Evolutionary conservation across 2,888 invertebrate species (phyloP).

Genomic region (Coremacera marginata): DNA sequence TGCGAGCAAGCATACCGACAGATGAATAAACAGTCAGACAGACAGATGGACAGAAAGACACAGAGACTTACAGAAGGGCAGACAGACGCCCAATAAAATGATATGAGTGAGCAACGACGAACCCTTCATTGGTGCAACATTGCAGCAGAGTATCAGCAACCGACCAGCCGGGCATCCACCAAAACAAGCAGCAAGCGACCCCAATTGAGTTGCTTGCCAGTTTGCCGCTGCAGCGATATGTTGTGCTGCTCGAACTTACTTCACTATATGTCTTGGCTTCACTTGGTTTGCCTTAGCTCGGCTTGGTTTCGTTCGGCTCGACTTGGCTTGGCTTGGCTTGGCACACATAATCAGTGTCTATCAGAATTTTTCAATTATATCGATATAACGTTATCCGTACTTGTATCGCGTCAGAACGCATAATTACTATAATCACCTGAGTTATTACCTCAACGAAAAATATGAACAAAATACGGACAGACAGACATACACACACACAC

Average conservation of each 20-base stretch:
- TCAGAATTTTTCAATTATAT: constrained; percentile 71
- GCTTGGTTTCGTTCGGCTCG: background rate
- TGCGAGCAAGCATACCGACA: constrained; percentile 15
- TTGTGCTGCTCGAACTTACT: background rate
- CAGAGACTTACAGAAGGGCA: background rate
- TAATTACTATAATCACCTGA: constrained; percentile 71
- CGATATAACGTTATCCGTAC: constrained; percentile 70
- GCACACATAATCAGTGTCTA: constrained; percentile 68
- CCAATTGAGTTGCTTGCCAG: background rate
- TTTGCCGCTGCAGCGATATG: background rate
- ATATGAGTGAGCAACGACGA: background rate
- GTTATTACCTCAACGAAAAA: constrained; percentile 68
- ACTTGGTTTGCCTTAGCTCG: background rate
- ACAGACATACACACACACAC: constrained; percentile 14
- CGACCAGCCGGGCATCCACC: background rate
- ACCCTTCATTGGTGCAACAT: constrained; percentile 8
- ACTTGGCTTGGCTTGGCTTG: constrained; percentile 14
- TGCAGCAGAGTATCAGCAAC: background rate
- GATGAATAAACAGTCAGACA: background rate
- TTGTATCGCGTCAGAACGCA: constrained; percentile 69
- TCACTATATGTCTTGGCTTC: background rate
- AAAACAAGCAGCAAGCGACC: constrained; percentile 15
- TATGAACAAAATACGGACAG: constrained; percentile 29
- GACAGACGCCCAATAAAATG: background rate
- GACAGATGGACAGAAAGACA: background rate